These are phyloP conservation scores for Zygaena filipendulae DNA, from an alignment of 2,888 invertebrate genomes.

Conservation along the genomic window DNA sequence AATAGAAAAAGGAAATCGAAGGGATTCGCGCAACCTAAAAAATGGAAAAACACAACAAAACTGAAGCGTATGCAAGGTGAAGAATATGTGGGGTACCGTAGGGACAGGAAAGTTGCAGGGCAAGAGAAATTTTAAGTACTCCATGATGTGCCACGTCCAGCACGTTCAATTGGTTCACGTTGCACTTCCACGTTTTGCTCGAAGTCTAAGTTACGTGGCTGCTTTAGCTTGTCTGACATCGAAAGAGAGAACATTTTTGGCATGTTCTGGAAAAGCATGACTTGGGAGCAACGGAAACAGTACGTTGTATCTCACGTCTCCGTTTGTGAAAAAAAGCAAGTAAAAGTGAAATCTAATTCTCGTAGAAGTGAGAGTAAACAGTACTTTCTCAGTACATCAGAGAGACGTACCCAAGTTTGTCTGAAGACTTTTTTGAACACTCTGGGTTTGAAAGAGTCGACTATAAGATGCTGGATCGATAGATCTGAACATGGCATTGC, in stretches of 20 bases:
- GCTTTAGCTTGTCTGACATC: slow-evolving; percentile 7
- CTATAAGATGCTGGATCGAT: slow-evolving; percentile 4
- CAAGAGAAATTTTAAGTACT: slow-evolving; percentile 13
- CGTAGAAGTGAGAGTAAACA: neutral
- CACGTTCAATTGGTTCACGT: slow-evolving; percentile 12
- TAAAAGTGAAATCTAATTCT: slow-evolving; percentile 7
- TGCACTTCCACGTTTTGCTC: slow-evolving; percentile 7
- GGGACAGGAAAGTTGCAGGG: slow-evolving; percentile 12
- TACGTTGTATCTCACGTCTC: slow-evolving; percentile 10
- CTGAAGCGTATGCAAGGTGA: slow-evolving; percentile 12
- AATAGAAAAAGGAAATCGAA: slow-evolving; percentile 12
- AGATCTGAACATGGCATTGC: neutral
- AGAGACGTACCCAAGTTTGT: neutral
- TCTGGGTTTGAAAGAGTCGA: slow-evolving; percentile 8
- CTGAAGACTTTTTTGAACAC: slow-evolving; percentile 8
- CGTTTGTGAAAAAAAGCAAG: slow-evolving; percentile 9
- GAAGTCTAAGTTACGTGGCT: slow-evolving; percentile 10
- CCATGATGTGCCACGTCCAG: slow-evolving; percentile 14
- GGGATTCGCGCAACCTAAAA: slow-evolving; percentile 5
- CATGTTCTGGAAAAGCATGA: slow-evolving; percentile 9
- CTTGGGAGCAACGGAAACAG: slow-evolving; percentile 7
- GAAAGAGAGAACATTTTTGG: slow-evolving; percentile 8
- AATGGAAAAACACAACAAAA: slow-evolving; percentile 11
- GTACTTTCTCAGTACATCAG: neutral
- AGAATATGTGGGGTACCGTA: slow-evolving; percentile 13